A percentile compares a stretch with the other conserved stretches of the same genome.
These are phyloP conservation scores for Hypomesus transpacificus DNA, from an alignment of 2,113 vertebrate genomes.

Conservation along the genomic window DNA sequence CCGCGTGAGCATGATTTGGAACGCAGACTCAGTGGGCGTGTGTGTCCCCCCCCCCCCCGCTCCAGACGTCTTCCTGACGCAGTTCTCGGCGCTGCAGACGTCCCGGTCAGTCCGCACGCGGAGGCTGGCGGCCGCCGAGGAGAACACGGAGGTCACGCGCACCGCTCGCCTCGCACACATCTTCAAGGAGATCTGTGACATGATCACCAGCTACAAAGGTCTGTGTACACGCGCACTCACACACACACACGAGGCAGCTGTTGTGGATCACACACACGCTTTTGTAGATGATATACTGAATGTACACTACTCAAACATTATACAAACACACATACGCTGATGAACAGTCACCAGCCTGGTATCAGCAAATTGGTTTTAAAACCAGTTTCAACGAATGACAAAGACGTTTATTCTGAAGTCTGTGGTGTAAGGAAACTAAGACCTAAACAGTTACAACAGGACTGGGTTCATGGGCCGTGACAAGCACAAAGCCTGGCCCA, in stretches of 20 bases:
- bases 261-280: not conserved
- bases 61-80: slow-evolving; percentile 97
- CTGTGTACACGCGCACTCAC: not conserved
- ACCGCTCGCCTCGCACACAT: slow-evolving; percentile 96
- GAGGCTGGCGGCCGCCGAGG: slow-evolving; percentile 89
- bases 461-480: not conserved
- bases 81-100: slow-evolving; percentile 97
- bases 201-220: slow-evolving; percentile 97
- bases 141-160: slow-evolving; percentile 94
- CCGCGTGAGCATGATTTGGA: not conserved
- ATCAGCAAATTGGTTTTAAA: not conserved
- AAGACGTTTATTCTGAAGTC: not conserved
- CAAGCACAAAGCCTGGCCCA: not conserved
- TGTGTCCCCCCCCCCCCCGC: not conserved
- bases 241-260: not conserved
- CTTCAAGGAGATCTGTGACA: slow-evolving; percentile 98
- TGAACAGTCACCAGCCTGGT: not conserved
- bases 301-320: not conserved
- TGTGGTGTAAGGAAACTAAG: not conserved
- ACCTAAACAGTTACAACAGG: not conserved
- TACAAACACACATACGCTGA: not conserved
- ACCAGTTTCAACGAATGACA: not conserved
- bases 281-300: too few relatives aligned
- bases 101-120: slow-evolving; percentile 91
- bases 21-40: slow-evolving; percentile 9